Percentiles rank a stretch among this genome's conserved stretches.
phyloP scores from a whole-genome alignment of 2,113 vertebrate genomes.

The Cardinalis cardinalis region DNA sequence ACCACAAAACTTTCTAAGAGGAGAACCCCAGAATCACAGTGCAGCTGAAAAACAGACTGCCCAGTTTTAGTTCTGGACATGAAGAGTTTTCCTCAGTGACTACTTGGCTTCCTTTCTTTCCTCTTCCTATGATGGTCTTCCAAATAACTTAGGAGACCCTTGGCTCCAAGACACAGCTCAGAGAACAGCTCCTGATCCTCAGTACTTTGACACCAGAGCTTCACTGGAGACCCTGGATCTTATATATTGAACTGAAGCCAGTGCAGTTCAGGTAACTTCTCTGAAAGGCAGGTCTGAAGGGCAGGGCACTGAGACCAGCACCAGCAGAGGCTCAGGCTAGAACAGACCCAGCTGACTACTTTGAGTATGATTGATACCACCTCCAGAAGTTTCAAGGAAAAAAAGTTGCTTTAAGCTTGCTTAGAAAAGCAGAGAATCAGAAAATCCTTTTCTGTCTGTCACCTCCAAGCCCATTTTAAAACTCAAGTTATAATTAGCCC shows the following conservation, averaged over 20 bases:
- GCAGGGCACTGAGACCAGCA: neutral
- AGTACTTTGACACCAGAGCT: neutral
- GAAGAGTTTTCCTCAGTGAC: neutral
- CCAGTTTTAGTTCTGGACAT: neutral
- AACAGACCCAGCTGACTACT: neutral
- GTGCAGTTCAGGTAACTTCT: neutral
- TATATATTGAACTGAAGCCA: neutral
- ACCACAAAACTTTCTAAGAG: neutral
- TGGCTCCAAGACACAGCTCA: neutral
- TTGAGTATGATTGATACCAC: fast-evolving
- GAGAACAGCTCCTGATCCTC: neutral
- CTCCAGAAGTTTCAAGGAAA: neutral
- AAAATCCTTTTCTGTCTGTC: neutral
- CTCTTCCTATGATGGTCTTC: neutral
- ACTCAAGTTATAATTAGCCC: neutral
- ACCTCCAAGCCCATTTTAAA: neutral
- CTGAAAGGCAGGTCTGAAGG: neutral
- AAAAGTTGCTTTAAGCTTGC: neutral
- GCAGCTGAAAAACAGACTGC: neutral
- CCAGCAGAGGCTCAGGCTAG: neutral
- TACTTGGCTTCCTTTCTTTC: neutral
- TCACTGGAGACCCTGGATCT: neutral
- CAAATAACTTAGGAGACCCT: neutral
- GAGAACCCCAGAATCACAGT: neutral
- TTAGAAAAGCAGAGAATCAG: neutral